phyloP scores from a whole-genome alignment of 2,113 vertebrate genomes.

The Pampusana beccarii region DNA sequence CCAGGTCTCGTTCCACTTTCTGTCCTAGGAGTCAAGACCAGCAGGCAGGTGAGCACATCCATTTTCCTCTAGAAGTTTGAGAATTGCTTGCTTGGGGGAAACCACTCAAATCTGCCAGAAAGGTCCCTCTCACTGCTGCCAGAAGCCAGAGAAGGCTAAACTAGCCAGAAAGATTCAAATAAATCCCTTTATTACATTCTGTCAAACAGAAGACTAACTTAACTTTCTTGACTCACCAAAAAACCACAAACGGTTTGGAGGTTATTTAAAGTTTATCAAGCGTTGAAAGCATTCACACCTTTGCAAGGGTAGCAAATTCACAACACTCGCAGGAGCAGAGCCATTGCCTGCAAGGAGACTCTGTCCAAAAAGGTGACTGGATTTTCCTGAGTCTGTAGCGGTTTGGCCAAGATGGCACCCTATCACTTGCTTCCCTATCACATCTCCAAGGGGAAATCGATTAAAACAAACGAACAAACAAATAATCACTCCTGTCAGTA shows the following conservation, averaged over 20 bases:
- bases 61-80: not conserved
- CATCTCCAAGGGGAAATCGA: not conserved
- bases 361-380: not conserved
- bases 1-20: not conserved
- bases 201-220: not conserved
- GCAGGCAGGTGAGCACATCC: not conserved
- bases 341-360: not conserved
- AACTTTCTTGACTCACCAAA: not conserved
- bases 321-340: not conserved
- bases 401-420: not conserved
- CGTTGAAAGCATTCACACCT: not conserved
- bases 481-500: conserved; percentile 48
- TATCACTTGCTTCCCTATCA: not conserved
- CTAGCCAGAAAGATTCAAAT: not conserved
- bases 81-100: not conserved
- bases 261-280: not conserved
- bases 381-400: not conserved
- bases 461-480: conserved; percentile 48
- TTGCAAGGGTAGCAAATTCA: not conserved
- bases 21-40: not conserved
- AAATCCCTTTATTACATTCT: not conserved
- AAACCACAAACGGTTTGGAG: not conserved
- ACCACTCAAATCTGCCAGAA: not conserved
- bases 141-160: not conserved
- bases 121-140: not conserved